Percentiles rank a stretch among this genome's conserved stretches.
Conservation (phyloP, 2,113 vertebrate genomes). For the Pipra filicauda region DNA sequence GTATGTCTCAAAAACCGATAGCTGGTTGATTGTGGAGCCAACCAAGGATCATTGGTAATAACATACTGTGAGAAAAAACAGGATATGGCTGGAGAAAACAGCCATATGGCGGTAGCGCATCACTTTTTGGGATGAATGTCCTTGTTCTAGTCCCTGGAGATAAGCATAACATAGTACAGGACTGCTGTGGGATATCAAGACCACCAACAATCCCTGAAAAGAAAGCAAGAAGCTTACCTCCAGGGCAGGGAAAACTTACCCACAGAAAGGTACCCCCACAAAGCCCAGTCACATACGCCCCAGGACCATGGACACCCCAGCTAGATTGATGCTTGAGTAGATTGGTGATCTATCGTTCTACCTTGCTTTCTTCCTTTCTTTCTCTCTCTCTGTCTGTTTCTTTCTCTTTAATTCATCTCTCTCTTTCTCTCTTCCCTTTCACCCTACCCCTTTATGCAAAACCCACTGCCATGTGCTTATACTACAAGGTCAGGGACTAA, state of each 20-base stretch:
- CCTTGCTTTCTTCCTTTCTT: not conserved
- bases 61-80: not conserved
- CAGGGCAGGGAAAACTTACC: not conserved
- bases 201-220: not conserved
- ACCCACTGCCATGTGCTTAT: fast-evolving
- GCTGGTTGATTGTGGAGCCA: not conserved
- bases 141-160: not conserved
- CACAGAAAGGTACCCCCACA: not conserved
- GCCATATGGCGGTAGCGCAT: not conserved
- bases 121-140: not conserved
- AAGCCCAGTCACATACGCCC: not conserved
- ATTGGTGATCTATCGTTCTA: not conserved
- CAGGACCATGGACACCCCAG: too few relatives aligned
- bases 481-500: not conserved
- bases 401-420: not conserved
- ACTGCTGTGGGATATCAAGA: not conserved
- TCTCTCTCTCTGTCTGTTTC: not conserved
- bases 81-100: not conserved
- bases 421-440: not conserved
- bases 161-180: not conserved
- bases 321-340: too few relatives aligned
- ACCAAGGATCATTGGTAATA: not conserved
- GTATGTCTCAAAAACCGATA: not conserved
- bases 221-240: not conserved
- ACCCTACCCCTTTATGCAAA: not conserved